Evolutionary conservation across 2,797 vertebrate species (phyloP).

Genomic region (Mormyrops attenuatus): DNA sequence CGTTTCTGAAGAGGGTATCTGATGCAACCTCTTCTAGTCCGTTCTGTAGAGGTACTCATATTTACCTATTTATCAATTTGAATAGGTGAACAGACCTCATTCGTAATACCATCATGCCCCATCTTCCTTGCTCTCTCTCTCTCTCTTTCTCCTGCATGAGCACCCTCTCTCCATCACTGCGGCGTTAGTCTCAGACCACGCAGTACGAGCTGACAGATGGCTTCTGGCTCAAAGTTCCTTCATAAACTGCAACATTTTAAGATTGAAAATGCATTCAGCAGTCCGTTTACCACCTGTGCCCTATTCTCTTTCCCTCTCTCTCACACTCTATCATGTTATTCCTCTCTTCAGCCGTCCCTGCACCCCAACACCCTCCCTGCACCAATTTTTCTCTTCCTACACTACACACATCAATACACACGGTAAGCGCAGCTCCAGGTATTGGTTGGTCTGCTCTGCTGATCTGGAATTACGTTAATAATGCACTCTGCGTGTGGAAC

Average conservation of each 20-base stretch:
- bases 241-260: neutral
- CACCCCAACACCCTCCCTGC: neutral
- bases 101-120: neutral
- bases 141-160: neutral
- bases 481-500: slow-evolving; percentile 38
- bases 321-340: neutral
- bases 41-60: neutral
- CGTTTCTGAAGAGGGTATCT: neutral
- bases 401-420: neutral
- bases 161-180: neutral
- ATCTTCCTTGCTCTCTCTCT: neutral
- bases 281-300: slow-evolving; percentile 29
- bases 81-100: neutral
- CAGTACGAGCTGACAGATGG: neutral
- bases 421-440: slow-evolving; percentile 23
- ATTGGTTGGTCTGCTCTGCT: slow-evolving; percentile 43
- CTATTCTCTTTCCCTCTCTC: neutral
- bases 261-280: slow-evolving; percentile 1
- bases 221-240: neutral
- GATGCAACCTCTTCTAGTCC: neutral
- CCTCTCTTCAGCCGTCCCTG: neutral
- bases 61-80: neutral
- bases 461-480: slow-evolving; percentile 51
- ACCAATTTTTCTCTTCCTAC: neutral
- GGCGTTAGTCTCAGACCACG: neutral